Conservation (phyloP, 2,888 invertebrate genomes). For the Chaetogeoica ovagalla region DNA sequence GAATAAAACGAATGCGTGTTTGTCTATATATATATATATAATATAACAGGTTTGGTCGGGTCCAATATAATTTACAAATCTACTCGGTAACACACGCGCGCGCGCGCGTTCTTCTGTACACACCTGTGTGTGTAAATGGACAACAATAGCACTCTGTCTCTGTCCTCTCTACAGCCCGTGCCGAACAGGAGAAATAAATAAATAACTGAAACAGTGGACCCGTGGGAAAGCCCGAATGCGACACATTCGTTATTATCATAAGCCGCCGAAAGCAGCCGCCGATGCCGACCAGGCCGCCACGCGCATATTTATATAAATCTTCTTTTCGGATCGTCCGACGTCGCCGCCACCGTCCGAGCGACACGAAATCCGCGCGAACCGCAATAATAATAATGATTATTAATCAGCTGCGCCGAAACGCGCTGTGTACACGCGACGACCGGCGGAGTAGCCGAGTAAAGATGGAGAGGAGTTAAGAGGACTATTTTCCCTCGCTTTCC, state of each 20-base stretch:
- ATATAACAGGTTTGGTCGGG: constrained; percentile 49
- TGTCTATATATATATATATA: not conserved
- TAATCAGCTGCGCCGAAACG: too few species aligned
- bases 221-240: constrained; percentile 53
- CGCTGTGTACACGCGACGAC: too few species aligned
- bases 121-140: constrained; percentile 38
- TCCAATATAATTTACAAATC: constrained; percentile 53
- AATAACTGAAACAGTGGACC: constrained; percentile 52
- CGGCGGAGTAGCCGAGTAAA: too few species aligned
- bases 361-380: not conserved
- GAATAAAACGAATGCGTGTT: constrained; percentile 43
- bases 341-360: not conserved
- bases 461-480: too few species aligned
- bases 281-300: constrained; percentile 8
- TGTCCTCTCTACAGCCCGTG: too few species aligned
- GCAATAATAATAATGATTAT: too few species aligned
- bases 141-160: constrained; percentile 41
- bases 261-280: constrained; percentile 17
- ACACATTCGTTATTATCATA: constrained; percentile 41
- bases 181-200: constrained; percentile 41
- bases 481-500: too few species aligned
- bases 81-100: constrained; percentile 41
- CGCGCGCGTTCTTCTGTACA: not conserved
- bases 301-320: constrained; percentile 46
- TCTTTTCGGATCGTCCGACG: constrained; percentile 31